phyloP scores from a whole-genome alignment of 64 coral and sea anemone genomes.

The Montipora foliosa region DNA sequence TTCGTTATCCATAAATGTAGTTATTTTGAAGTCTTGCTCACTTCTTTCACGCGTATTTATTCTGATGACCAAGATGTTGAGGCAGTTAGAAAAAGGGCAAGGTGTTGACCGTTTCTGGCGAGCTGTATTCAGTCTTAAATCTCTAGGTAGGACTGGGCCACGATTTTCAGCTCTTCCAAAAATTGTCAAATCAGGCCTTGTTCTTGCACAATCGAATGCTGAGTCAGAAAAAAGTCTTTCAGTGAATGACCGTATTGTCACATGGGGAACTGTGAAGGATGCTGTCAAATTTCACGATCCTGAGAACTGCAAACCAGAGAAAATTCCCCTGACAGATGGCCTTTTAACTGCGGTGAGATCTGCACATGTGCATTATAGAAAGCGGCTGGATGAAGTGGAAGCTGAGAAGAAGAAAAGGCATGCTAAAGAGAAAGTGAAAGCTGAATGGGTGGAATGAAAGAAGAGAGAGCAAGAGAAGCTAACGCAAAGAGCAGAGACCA shows the following conservation, averaged over 20 bases:
- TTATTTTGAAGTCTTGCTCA: too few species aligned
- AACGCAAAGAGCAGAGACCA: too few species aligned
- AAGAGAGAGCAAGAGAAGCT: too few species aligned
- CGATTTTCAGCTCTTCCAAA: not conserved
- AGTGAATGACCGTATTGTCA: conserved; percentile 40
- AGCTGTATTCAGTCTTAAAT: too few species aligned
- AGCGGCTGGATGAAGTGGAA: conserved; percentile 6
- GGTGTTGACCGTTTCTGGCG: too few species aligned
- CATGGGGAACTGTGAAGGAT: conserved; percentile 5
- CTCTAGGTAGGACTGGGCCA: too few species aligned
- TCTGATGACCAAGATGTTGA: too few species aligned
- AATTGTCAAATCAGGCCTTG: too few species aligned
- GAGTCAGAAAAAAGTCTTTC: conserved; percentile 63
- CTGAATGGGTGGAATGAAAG: too few species aligned
- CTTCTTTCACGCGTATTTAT: too few species aligned
- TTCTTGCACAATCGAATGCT: conserved; percentile 57
- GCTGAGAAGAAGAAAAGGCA: conserved; percentile 47
- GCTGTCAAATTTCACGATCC: conserved; percentile 58
- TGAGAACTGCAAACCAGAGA: conserved; percentile 26
- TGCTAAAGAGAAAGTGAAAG: not conserved
- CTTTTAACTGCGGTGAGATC: conserved; percentile 51
- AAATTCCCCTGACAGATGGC: conserved; percentile 39
- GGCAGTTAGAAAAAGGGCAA: too few species aligned
- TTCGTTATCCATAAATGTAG: too few species aligned
- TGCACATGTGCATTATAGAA: conserved; percentile 36